These are phyloP conservation scores for Bucco capensis DNA, from an alignment of 2,113 vertebrate species.

Conservation along the genomic window DNA sequence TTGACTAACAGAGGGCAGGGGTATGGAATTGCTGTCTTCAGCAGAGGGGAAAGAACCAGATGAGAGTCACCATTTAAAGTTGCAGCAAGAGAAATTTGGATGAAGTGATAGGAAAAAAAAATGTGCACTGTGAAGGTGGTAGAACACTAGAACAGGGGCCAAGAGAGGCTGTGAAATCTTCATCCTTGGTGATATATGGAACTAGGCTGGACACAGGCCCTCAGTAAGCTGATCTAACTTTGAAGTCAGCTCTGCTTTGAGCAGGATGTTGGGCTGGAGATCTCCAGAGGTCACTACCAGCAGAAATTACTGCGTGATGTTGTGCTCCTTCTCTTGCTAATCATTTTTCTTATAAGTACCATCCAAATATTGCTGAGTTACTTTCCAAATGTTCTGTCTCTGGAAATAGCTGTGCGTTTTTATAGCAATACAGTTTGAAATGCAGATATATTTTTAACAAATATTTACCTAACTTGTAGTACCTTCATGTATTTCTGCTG, in stretches of 20 bases:
- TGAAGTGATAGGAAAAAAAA: conserved; percentile 5
- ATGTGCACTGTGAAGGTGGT: neutral
- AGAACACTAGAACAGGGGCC: neutral
- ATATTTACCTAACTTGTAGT: neutral
- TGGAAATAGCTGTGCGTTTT: neutral
- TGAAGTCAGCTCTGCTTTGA: neutral
- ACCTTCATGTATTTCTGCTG: neutral
- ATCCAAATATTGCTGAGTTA: neutral
- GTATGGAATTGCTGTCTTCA: neutral
- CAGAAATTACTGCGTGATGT: neutral
- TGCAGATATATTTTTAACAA: conserved; percentile 1
- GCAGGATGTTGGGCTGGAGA: neutral
- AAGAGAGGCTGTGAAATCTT: neutral
- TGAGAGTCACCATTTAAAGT: neutral
- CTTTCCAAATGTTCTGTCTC: neutral
- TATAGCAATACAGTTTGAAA: neutral
- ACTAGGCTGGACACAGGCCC: neutral
- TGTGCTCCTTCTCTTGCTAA: neutral
- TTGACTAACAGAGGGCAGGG: neutral
- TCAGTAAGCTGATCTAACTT: neutral
- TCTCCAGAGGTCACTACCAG: neutral
- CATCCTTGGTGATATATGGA: neutral
- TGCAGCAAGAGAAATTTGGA: neutral
- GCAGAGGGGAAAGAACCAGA: neutral
- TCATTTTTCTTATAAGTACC: neutral